phyloP scores from a whole-genome alignment of 2,113 vertebrate genomes.

The Lanius ludovicianus region DNA sequence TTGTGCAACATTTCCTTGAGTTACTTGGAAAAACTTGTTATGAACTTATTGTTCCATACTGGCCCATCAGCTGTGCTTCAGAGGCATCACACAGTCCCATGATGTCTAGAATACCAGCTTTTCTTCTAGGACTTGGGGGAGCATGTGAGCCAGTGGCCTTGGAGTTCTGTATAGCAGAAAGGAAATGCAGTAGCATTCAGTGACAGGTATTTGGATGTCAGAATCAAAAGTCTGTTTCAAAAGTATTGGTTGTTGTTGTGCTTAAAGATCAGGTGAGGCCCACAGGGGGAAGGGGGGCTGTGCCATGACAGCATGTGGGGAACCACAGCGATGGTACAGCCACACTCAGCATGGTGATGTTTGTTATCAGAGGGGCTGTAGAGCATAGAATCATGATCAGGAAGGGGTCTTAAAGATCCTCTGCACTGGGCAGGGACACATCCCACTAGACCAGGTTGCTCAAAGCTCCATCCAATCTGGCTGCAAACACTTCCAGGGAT shows the following conservation, averaged over 20 bases:
- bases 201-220: not conserved
- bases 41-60: not conserved
- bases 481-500: not conserved
- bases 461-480: not conserved
- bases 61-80: not conserved
- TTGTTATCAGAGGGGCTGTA: not conserved
- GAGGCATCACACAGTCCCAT: not conserved
- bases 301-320: rapidly evolving
- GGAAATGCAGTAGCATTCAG: not conserved
- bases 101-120: not conserved
- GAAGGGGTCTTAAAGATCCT: not conserved
- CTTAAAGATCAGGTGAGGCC: not conserved
- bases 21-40: not conserved
- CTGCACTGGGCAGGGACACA: not conserved
- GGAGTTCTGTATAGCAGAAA: not conserved
- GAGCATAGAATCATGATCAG: too few relatives aligned
- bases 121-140: not conserved
- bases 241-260: not conserved
- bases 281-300: not conserved
- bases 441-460: not conserved
- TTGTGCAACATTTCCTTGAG: not conserved
- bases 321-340: not conserved
- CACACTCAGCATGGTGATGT: not conserved
- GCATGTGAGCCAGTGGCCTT: not conserved
- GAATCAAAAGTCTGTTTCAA: not conserved